These are phyloP conservation scores for Sander lucioperca DNA, from an alignment of 2,113 vertebrate species.

Conservation along the genomic window DNA sequence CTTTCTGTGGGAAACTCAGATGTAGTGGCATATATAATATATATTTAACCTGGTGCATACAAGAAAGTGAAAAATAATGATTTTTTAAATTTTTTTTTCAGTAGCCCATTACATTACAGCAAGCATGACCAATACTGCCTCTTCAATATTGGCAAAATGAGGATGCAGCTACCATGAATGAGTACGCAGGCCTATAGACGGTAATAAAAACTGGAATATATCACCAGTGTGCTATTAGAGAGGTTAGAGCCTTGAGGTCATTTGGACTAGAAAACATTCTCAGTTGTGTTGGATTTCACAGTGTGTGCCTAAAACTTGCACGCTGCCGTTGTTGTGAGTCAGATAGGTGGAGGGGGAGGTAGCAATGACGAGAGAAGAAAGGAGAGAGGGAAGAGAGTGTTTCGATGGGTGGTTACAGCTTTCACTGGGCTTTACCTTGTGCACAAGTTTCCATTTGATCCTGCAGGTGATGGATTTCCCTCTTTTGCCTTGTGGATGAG, in stretches of 20 bases:
- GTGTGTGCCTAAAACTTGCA: constrained; percentile 79
- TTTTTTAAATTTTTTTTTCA: constrained; percentile 13
- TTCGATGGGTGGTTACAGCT: constrained; percentile 64
- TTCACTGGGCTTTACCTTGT: constrained; percentile 76
- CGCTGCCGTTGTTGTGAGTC: constrained; percentile 67
- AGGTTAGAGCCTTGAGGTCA: constrained; percentile 74
- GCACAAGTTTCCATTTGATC: constrained; percentile 78
- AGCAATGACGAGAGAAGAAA: constrained; percentile 55
- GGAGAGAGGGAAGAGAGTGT: constrained; percentile 57
- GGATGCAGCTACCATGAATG: constrained; percentile 62
- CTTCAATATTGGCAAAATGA: constrained; percentile 58
- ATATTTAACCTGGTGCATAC: constrained; percentile 33
- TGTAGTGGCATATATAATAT: constrained; percentile 1
- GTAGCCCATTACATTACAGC: constrained; percentile 43
- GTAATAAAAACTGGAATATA: constrained; percentile 76
- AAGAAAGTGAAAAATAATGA: constrained; percentile 48
- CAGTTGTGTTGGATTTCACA: constrained; percentile 82
- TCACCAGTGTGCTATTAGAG: constrained; percentile 69
- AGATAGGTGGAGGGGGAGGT: constrained; percentile 38
- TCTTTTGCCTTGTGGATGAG: constrained; percentile 77
- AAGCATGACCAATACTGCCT: constrained; percentile 45
- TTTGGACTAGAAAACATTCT: constrained; percentile 73
- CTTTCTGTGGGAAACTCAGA: constrained; percentile 8
- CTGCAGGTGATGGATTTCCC: constrained; percentile 80
- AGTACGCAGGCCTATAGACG: constrained; percentile 47